Conservation (phyloP, 2,797 vertebrate species). For the Cryptoblepharus egeriae region DNA sequence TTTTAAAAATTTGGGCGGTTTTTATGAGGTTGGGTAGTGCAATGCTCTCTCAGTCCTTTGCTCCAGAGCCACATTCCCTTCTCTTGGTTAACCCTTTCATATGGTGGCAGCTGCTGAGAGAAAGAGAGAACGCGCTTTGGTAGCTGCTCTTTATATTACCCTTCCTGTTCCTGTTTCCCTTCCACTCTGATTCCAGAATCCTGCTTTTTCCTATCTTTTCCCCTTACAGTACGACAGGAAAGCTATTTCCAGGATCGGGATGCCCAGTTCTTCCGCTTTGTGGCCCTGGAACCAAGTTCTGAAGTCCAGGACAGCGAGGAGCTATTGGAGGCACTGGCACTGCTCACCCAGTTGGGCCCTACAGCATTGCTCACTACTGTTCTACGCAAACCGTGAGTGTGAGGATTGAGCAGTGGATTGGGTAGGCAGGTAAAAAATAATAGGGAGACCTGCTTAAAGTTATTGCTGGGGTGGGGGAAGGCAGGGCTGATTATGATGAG, state of each 20-base stretch:
- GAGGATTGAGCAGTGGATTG: accelerated
- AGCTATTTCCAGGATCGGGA: constrained; percentile 94
- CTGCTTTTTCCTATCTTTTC: not conserved
- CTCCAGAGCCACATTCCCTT: not conserved
- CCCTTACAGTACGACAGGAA: constrained; percentile 87
- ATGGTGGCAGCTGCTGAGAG: not conserved
- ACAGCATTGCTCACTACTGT: constrained; percentile 93
- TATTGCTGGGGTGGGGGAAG: too few species aligned
- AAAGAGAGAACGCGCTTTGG: too few species aligned
- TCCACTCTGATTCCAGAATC: not conserved
- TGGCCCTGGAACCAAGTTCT: constrained; percentile 76
- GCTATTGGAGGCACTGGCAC: constrained; percentile 85
- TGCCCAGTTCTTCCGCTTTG: constrained; percentile 91
- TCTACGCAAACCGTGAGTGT: constrained; percentile 90
- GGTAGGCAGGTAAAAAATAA: too few species aligned
- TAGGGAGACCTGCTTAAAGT: not conserved
- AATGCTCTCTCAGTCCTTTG: not conserved
- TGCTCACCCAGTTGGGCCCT: constrained; percentile 91
- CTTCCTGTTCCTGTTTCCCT: not conserved
- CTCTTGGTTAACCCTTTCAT: not conserved
- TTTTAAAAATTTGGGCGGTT: not conserved
- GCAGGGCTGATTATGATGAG: too few species aligned
- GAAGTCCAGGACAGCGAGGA: constrained; percentile 82
- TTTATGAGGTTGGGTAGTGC: too few species aligned
- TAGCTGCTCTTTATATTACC: not conserved